Evolutionary conservation across 2,888 invertebrate species (phyloP).

Genomic region (Cataglyphis livida): DNA sequence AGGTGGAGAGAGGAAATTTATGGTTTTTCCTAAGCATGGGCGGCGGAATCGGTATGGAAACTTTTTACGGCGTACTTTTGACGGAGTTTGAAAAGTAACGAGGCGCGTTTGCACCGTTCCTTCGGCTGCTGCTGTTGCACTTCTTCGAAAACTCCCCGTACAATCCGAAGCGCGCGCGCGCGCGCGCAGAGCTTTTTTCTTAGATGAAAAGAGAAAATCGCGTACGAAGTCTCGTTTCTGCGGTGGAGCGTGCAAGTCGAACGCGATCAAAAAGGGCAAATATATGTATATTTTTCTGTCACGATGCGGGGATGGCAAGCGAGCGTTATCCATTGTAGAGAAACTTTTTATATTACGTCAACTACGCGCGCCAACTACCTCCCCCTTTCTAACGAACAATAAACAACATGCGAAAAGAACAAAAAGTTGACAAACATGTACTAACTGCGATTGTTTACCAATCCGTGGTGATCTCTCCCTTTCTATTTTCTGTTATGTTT

Average conservation of each 20-base stretch:
- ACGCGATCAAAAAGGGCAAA: constrained; percentile 55
- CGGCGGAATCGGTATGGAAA: constrained; percentile 35
- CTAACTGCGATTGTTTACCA: neutral
- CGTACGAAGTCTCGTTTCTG: constrained; percentile 55
- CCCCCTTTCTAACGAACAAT: constrained; percentile 3
- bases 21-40: constrained; percentile 30
- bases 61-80: constrained; percentile 61
- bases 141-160: constrained; percentile 39
- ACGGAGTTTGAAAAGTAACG: constrained; percentile 66
- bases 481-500: too few species aligned
- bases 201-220: constrained; percentile 47
- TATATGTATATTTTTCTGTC: constrained; percentile 43
- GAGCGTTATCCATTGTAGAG: constrained; percentile 60
- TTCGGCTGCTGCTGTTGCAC: constrained; percentile 7
- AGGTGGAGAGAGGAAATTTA: constrained; percentile 15
- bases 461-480: neutral
- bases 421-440: constrained; percentile 58
- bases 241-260: constrained; percentile 25
- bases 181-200: constrained; percentile 39
- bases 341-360: constrained; percentile 76
- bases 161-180: constrained; percentile 14
- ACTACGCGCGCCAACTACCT: constrained; percentile 64
- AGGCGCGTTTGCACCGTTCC: constrained; percentile 57
- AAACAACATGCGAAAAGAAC: constrained; percentile 38
- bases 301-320: constrained; percentile 30